Evolutionary conservation across 2,888 invertebrate species (phyloP).

Genomic region (Tenthredo notha): DNA sequence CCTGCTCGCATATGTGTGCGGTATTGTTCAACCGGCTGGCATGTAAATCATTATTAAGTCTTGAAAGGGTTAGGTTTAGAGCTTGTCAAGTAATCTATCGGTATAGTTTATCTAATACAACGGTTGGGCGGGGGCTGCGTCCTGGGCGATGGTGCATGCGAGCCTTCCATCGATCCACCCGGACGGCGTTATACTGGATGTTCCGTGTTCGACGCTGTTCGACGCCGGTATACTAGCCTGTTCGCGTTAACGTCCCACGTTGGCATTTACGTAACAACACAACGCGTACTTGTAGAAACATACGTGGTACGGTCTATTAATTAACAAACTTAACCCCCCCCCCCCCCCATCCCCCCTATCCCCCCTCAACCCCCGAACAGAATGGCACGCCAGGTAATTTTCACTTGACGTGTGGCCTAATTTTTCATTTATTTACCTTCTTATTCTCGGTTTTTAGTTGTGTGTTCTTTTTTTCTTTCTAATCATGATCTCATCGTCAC

Average conservation of each 20-base stretch:
- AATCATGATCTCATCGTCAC: neutral
- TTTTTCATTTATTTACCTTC: neutral
- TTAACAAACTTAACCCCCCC: conserved; percentile 38
- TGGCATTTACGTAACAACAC: conserved; percentile 43
- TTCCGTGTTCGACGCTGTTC: conserved; percentile 52
- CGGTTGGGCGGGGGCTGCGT: conserved; percentile 65
- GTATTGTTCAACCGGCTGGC: neutral
- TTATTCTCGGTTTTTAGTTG: neutral
- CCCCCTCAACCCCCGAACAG: conserved; percentile 9
- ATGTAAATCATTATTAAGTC: conserved; percentile 72
- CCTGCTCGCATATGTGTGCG: neutral
- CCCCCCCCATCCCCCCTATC: no score
- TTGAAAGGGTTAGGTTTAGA: conserved; percentile 68
- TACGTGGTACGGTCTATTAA: conserved; percentile 37
- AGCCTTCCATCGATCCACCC: conserved; percentile 67
- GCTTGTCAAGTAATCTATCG: conserved; percentile 73
- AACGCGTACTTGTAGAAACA: conserved; percentile 38
- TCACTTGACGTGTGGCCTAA: conserved; percentile 12
- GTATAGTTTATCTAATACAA: conserved; percentile 68
- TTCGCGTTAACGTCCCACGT: conserved; percentile 50
- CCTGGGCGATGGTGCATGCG: conserved; percentile 60
- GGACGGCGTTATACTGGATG: conserved; percentile 49
- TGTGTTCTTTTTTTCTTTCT: neutral
- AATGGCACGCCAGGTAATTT: conserved; percentile 10
- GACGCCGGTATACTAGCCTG: conserved; percentile 37